A percentile compares a stretch with the other conserved stretches of the same genome.
phyloP scores from a whole-genome alignment of 2,113 vertebrate genomes.

The Anarhynchus alexandrinus region DNA sequence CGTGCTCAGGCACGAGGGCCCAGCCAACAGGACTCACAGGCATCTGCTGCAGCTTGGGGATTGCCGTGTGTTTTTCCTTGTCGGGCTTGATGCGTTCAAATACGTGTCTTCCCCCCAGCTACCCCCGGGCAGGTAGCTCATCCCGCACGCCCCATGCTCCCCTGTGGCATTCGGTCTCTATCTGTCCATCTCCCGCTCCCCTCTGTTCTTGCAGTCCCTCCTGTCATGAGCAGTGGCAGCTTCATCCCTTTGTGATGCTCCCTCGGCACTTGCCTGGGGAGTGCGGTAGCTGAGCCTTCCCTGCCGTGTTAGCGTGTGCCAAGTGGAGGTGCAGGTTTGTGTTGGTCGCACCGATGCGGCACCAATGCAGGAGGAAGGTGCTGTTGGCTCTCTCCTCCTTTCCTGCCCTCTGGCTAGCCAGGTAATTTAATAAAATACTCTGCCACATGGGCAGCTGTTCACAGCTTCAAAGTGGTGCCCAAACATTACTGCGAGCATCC shows the following conservation, averaged over 20 bases:
- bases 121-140: neutral
- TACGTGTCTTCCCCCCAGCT: neutral
- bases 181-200: neutral
- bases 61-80: neutral
- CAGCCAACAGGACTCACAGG: neutral
- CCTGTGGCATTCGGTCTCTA: neutral
- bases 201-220: neutral
- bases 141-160: neutral
- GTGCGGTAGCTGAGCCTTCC: neutral
- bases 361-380: neutral
- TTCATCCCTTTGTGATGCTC: neutral
- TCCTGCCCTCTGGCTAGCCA: neutral
- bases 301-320: rapidly evolving
- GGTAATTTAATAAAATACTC: conserved; percentile 1
- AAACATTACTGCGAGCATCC: neutral
- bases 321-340: neutral
- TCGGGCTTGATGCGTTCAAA: neutral
- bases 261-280: neutral
- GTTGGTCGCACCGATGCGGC: neutral
- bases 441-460: neutral
- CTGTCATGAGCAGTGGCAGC: neutral
- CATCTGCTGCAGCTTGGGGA: conserved; percentile 13
- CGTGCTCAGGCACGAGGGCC: neutral
- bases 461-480: neutral
- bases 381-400: neutral